Evolutionary conservation across 2,113 vertebrate genomes (phyloP).

Genomic region (Cephalopholis sonnerati): DNA sequence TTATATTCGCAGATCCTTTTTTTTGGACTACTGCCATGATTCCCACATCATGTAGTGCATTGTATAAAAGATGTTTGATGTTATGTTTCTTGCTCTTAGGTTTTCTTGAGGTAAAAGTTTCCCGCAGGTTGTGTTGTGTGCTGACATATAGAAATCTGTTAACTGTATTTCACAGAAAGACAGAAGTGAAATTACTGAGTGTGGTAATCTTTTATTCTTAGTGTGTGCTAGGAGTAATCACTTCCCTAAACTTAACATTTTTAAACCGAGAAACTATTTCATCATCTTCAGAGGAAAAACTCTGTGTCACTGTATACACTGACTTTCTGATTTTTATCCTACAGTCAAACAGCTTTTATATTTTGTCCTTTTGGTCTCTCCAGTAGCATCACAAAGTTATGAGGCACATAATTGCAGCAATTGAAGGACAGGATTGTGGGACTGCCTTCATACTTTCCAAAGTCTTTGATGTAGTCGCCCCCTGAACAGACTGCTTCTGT

Average conservation of each 20-base stretch:
- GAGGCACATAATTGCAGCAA: slow-evolving; percentile 35
- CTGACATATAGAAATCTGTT: slow-evolving; percentile 72
- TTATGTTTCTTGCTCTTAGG: no score
- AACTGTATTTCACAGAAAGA: slow-evolving; percentile 76
- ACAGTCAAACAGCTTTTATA: not conserved
- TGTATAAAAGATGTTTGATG: not conserved
- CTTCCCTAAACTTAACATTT: slow-evolving; percentile 80
- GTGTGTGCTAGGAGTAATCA: slow-evolving; percentile 71
- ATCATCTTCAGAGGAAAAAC: slow-evolving; percentile 52
- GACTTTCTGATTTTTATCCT: no score
- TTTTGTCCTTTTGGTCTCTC: not conserved
- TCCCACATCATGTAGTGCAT: slow-evolving; percentile 15
- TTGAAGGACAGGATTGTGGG: slow-evolving; percentile 24
- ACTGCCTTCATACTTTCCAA: slow-evolving; percentile 32
- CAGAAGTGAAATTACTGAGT: slow-evolving; percentile 86
- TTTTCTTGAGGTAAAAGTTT: not conserved
- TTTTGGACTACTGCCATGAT: slow-evolving; percentile 26
- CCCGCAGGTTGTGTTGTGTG: slow-evolving; percentile 46
- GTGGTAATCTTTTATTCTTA: slow-evolving; percentile 85
- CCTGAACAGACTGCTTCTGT: slow-evolving; percentile 35
- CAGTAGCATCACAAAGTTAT: slow-evolving; percentile 21
- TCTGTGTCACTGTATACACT: not conserved
- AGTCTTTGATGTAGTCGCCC: slow-evolving; percentile 45
- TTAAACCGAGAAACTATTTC: slow-evolving; percentile 64
- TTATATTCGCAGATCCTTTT: slow-evolving; percentile 49